Evolutionary conservation across 2,113 vertebrate genomes (phyloP).

Genomic region (Macrotus californicus): DNA sequence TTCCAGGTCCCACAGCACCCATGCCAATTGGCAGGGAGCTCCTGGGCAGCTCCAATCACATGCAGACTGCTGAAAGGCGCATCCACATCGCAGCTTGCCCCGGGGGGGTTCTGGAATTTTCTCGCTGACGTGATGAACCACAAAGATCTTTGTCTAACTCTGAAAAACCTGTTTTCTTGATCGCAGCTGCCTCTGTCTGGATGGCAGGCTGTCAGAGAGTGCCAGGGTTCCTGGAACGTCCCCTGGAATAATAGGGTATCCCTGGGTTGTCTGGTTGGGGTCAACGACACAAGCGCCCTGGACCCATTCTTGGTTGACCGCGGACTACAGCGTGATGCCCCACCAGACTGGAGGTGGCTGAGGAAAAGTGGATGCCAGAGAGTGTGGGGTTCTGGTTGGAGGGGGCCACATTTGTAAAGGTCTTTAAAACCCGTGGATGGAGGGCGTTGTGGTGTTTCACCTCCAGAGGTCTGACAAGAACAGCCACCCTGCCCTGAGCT

Average conservation of each 20-base stretch:
- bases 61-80: neutral
- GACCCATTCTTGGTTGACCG: neutral
- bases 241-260: neutral
- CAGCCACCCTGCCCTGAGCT: neutral
- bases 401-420: neutral
- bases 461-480: too few relatives aligned
- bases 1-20: neutral
- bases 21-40: slow-evolving; percentile 39
- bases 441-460: neutral
- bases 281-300: neutral
- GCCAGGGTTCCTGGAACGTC: neutral
- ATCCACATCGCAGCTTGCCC: neutral
- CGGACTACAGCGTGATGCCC: neutral
- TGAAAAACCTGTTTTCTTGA: neutral
- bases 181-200: neutral
- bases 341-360: neutral
- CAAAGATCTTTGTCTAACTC: slow-evolving; percentile 32
- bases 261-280: neutral
- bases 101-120: neutral
- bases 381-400: neutral
- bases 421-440: neutral
- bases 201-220: neutral
- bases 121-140: slow-evolving; percentile 1
- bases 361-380: neutral
- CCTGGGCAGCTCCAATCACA: slow-evolving; percentile 28